A percentile compares a stretch with the other conserved stretches of the same genome.
phyloP scores from a whole-genome alignment of 2,113 vertebrate genomes.

The Polypterus senegalus region DNA sequence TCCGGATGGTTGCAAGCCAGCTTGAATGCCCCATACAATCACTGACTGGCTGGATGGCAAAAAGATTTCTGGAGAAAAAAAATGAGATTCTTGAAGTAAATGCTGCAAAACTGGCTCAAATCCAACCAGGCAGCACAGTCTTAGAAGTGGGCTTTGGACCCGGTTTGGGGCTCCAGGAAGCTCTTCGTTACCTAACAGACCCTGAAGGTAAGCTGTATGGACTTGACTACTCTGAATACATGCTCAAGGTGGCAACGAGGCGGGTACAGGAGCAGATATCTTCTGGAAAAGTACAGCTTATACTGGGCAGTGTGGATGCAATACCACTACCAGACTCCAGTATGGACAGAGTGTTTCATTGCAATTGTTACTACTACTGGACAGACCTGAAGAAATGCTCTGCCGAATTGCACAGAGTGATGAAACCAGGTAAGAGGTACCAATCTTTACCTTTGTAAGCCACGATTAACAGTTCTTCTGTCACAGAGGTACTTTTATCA shows the following conservation, averaged over 20 bases:
- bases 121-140: constrained; percentile 35
- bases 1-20: no score
- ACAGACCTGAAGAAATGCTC: constrained; percentile 36
- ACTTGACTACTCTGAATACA: constrained; percentile 47
- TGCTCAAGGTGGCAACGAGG: constrained; percentile 37
- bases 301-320: constrained; percentile 32
- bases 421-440: constrained; percentile 54
- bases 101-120: constrained; percentile 33
- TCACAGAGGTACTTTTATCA: no score
- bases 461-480: no score
- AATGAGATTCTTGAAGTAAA: constrained; percentile 39
- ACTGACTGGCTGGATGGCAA: constrained; percentile 36
- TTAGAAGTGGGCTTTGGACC: constrained; percentile 48
- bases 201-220: constrained; percentile 37
- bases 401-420: constrained; percentile 40
- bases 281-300: constrained; percentile 35
- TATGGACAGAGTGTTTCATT: constrained; percentile 52
- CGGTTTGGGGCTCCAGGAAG: constrained; percentile 35
- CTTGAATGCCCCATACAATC: constrained; percentile 35
- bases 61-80: constrained; percentile 21
- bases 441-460: no score
- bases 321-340: constrained; percentile 40
- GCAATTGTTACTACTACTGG: constrained; percentile 61
- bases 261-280: constrained; percentile 28
- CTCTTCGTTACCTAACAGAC: constrained; percentile 29